Conservation (phyloP, 2,888 invertebrate species). For the Seira sanloemensis region DNA sequence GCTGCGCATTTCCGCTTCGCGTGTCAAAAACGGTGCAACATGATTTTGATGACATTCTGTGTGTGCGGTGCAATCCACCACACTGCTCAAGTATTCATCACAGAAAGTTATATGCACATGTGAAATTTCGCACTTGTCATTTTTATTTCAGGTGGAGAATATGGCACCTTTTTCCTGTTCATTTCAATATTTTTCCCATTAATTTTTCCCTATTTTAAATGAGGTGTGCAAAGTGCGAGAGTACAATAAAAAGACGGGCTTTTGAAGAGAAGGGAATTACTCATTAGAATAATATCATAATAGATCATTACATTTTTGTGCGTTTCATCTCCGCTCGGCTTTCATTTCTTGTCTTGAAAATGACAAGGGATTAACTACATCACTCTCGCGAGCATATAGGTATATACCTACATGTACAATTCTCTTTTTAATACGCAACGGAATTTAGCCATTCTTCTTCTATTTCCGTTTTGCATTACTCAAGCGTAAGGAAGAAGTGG, state of each 20-base stretch:
- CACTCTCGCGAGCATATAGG: background rate
- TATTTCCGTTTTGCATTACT: conserved; percentile 2
- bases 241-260: background rate
- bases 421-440: background rate
- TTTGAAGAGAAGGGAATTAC: background rate
- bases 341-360: background rate
- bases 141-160: too few relatives aligned
- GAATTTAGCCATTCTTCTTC: background rate
- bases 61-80: background rate
- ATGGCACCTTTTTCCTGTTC: conserved; percentile 39
- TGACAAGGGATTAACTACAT: background rate
- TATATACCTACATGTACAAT: too few relatives aligned
- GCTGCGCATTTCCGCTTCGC: background rate
- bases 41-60: conserved; percentile 1
- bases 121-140: conserved; percentile 54
- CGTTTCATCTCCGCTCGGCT: background rate
- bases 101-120: too few relatives aligned
- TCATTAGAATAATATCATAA: conserved; percentile 14
- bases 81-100: too few relatives aligned
- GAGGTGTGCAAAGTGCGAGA: background rate
- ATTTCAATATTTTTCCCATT: conserved; percentile 15
- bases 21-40: background rate
- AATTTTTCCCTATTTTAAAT: background rate
- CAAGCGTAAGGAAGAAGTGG: background rate
- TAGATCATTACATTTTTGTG: background rate